These are phyloP conservation scores for Pandemis heparana DNA, from an alignment of 2,888 invertebrate species.

Conservation along the genomic window DNA sequence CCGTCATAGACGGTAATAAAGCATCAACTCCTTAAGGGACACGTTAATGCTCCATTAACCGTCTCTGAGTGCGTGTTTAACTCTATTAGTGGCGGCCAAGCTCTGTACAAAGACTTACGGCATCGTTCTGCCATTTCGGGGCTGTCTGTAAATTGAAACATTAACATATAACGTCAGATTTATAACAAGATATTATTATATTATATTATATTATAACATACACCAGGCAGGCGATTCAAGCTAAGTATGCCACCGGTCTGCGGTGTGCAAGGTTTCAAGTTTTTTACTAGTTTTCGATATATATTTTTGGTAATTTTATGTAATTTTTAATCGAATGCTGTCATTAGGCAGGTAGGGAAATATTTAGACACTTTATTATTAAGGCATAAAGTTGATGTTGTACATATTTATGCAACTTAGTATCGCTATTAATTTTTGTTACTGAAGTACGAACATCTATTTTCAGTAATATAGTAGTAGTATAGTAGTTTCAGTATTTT, in stretches of 20 bases:
- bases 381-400: too few relatives aligned
- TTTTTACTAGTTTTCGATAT: slow-evolving; percentile 33
- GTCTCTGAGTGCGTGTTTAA: background rate
- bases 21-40: background rate
- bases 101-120: slow-evolving; percentile 68
- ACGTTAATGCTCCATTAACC: background rate
- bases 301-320: background rate
- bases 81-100: background rate
- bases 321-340: too few relatives aligned
- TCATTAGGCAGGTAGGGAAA: too few relatives aligned
- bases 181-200: slow-evolving; percentile 44
- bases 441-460: too few relatives aligned
- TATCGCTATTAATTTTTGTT: too few relatives aligned
- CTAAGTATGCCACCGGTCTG: slow-evolving; percentile 36
- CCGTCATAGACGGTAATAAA: background rate
- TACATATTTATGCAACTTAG: too few relatives aligned
- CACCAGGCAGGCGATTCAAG: slow-evolving; percentile 28
- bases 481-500: too few relatives aligned
- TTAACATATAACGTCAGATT: slow-evolving; percentile 61
- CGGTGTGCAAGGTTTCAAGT: background rate
- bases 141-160: slow-evolving; percentile 66
- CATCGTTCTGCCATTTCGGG: slow-evolving; percentile 82
- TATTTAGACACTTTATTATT: too few relatives aligned
- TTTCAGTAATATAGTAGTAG: too few relatives aligned
- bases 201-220: too few relatives aligned